phyloP scores from a whole-genome alignment of 1,140 invertebrate species.

The Drosophila micromelanica region DNA sequence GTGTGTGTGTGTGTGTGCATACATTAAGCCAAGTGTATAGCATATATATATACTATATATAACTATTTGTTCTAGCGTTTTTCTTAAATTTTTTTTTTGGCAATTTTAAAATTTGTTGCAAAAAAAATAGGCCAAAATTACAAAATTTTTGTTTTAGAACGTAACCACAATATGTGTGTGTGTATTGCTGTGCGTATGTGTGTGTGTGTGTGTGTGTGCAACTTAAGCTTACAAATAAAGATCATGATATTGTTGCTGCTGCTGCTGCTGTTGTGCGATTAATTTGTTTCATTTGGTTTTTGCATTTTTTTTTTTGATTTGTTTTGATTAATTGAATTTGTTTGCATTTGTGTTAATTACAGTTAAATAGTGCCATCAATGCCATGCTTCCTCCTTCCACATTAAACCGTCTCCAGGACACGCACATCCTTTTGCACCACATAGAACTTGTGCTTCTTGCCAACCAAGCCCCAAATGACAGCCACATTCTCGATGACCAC shows the following conservation, averaged over 20 bases:
- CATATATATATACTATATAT: conserved; percentile 16
- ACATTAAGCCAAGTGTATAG: conserved; percentile 37
- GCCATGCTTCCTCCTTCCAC: not conserved
- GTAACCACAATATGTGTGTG: conserved; percentile 52
- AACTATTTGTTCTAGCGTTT: conserved; percentile 24
- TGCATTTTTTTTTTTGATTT: conserved; percentile 31
- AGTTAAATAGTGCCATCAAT: conserved; percentile 32
- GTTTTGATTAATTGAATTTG: conserved; percentile 34
- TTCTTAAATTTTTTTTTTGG: conserved; percentile 8
- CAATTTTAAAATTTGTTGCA: conserved; percentile 15
- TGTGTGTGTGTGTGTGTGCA: conserved; percentile 30
- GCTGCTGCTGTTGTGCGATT: conserved; percentile 40
- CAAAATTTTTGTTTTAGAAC: conserved; percentile 30
- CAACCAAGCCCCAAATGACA: conserved; percentile 95
- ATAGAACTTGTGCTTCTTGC: conserved; percentile 97
- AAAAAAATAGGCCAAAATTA: not conserved
- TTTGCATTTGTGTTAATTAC: conserved; percentile 24
- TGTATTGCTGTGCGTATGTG: conserved; percentile 9
- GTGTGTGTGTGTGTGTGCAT: conserved; percentile 36
- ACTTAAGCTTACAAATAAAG: conserved; percentile 33
- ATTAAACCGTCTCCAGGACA: conserved; percentile 76
- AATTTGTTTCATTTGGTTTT: conserved; percentile 37
- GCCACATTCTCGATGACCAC: conserved; percentile 97
- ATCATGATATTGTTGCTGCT: conserved; percentile 27
- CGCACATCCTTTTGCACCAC: conserved; percentile 96